Evolutionary conservation across 2,113 vertebrate species (phyloP).

Genomic region (Ceuthmochares aereus): DNA sequence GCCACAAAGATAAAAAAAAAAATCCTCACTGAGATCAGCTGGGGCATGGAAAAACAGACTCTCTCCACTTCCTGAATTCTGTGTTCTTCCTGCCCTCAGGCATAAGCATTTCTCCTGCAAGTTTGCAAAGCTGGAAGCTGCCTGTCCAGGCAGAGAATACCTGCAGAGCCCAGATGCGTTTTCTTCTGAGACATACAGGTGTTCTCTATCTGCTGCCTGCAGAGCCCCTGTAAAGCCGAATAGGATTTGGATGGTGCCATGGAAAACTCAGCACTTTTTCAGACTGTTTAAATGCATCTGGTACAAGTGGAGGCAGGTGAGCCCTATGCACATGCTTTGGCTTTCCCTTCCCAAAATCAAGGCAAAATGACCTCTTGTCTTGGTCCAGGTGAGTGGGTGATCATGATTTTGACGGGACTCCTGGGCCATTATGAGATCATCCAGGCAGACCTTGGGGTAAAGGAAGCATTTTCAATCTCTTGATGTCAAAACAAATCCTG

Average conservation of each 20-base stretch:
- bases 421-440: neutral
- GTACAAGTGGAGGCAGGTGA: neutral
- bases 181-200: neutral
- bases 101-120: accelerated
- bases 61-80: neutral
- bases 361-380: neutral
- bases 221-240: accelerated
- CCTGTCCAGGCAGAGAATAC: neutral
- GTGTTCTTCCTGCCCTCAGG: neutral
- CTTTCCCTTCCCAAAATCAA: neutral
- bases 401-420: accelerated
- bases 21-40: neutral
- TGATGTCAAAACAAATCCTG: neutral
- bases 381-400: accelerated
- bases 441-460: neutral
- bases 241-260: neutral
- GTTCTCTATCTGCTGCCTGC: neutral
- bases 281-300: neutral
- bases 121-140: neutral
- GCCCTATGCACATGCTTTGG: neutral
- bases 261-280: neutral
- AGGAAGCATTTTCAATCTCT: neutral
- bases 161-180: accelerated
- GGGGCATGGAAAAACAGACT: neutral
- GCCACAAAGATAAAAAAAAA: neutral